These are phyloP conservation scores for Hirudo medicinalis DNA, from an alignment of 1,140 invertebrate species.

Conservation along the genomic window DNA sequence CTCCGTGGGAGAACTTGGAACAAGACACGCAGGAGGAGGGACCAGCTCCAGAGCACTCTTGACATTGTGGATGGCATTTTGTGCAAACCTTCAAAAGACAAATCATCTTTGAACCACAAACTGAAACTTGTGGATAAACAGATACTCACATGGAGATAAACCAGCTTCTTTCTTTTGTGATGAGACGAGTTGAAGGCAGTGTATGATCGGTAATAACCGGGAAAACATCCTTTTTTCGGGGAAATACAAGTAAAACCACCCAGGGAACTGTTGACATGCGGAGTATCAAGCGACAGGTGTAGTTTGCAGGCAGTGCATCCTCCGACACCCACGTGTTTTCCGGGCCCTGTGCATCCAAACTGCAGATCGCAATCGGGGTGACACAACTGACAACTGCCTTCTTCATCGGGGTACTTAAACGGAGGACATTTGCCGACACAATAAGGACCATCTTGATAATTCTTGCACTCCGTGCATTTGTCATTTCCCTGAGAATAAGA, in stretches of 20 bases:
- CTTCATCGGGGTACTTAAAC: conserved; percentile 58
- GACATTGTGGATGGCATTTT: conserved; percentile 73
- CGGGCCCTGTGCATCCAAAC: conserved; percentile 61
- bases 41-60: conserved; percentile 53
- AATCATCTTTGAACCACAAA: too few species aligned
- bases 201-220: too few species aligned
- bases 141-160: too few species aligned
- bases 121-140: too few species aligned
- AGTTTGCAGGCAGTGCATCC: background rate
- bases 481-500: conserved; percentile 49
- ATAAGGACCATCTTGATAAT: conserved; percentile 69
- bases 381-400: conserved; percentile 63
- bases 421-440: conserved; percentile 71
- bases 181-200: too few species aligned
- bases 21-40: conserved; percentile 28
- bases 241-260: too few species aligned
- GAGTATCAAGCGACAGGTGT: background rate
- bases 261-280: too few species aligned
- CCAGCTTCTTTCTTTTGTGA: too few species aligned
- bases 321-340: too few species aligned
- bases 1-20: conserved; percentile 25
- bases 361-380: conserved; percentile 61
- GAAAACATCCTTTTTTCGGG: too few species aligned
- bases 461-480: conserved; percentile 69
- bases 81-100: conserved; percentile 28